Conservation (phyloP, 2,888 invertebrate genomes). For the Agrotis exclamationis region DNA sequence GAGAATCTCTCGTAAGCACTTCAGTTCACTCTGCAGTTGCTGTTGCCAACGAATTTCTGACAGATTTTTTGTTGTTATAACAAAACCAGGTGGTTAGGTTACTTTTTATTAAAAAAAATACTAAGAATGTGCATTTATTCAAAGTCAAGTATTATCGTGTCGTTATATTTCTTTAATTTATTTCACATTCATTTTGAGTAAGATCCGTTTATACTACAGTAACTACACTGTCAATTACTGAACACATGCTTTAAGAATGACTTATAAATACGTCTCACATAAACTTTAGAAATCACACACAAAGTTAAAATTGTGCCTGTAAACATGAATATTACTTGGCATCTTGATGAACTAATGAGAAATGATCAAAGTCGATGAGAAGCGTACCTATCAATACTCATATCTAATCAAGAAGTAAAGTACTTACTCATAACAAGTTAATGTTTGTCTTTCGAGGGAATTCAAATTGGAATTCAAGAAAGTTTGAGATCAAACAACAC, state of each 20-base stretch:
- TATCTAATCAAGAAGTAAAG: conserved; percentile 1
- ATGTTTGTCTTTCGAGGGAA: conserved; percentile 6
- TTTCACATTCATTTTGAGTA: neutral
- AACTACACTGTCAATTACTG: too few relatives aligned
- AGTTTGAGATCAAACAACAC: conserved; percentile 6
- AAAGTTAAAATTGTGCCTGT: neutral
- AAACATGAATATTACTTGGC: neutral
- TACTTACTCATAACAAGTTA: conserved; percentile 8
- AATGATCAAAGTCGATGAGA: conserved; percentile 25
- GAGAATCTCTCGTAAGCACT: conserved; percentile 38
- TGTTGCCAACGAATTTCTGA: conserved; percentile 27
- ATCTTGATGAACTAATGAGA: conserved; percentile 24
- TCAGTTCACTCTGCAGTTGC: conserved; percentile 31
- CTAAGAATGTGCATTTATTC: conserved; percentile 13
- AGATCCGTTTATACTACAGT: neutral
- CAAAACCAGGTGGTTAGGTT: conserved; percentile 6
- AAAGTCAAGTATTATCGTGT: neutral
- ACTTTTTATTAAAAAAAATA: conserved; percentile 7
- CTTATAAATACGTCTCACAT: conserved; percentile 4
- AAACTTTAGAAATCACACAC: neutral
- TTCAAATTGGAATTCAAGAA: conserved; percentile 7
- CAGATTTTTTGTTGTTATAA: conserved; percentile 23
- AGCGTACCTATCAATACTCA: conserved; percentile 16
- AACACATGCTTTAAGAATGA: neutral
- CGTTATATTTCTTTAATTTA: neutral